Conservation (phyloP, 2,797 vertebrate genomes). For the Phalanger gymnotis region DNA sequence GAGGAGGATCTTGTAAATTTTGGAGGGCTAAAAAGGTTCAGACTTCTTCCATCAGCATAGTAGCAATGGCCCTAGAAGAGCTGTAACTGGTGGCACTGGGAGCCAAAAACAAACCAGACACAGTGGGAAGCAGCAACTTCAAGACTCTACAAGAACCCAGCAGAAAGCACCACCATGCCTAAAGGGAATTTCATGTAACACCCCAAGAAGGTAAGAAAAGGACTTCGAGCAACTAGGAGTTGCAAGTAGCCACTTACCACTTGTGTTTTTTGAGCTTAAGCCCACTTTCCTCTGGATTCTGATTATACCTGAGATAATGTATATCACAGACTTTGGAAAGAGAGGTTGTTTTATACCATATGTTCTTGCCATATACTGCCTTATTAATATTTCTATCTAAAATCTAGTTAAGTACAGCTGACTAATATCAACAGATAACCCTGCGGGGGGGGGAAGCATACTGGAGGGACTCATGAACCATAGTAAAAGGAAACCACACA, state of each 20-base stretch:
- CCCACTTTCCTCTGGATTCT: background rate
- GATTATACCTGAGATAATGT: background rate
- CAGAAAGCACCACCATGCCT: background rate
- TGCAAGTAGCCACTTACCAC: background rate
- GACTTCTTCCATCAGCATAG: background rate
- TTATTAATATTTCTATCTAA: background rate
- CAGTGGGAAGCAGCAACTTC: background rate
- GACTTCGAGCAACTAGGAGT: background rate
- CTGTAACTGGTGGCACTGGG: background rate
- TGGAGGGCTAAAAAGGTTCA: background rate
- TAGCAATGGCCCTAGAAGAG: background rate
- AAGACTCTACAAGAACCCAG: background rate
- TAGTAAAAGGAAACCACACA: background rate
- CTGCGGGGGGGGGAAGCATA: background rate
- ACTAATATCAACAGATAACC: background rate
- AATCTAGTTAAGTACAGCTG: background rate
- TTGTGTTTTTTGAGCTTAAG: background rate
- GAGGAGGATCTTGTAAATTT: background rate
- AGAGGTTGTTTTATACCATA: background rate
- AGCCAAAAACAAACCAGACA: background rate
- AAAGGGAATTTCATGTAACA: background rate
- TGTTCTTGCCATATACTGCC: background rate
- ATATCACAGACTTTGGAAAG: background rate
- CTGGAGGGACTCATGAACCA: background rate
- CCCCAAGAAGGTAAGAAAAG: background rate